These are phyloP conservation scores for Sebastes nivosus DNA, from an alignment of 2,797 vertebrate species.

Conservation along the genomic window DNA sequence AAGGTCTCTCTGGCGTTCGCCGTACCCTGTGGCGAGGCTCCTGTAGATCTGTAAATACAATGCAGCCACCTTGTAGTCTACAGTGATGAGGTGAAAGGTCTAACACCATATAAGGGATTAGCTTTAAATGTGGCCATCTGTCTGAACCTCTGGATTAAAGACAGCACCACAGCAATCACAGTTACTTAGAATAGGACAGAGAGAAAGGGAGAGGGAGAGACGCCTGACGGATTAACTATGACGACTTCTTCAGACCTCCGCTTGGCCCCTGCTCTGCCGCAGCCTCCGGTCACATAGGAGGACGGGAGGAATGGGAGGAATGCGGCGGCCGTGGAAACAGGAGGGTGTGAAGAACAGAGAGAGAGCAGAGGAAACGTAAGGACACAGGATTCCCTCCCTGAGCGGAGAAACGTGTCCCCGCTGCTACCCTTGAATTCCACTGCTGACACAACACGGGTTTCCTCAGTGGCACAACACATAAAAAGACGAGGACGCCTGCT, in stretches of 20 bases:
- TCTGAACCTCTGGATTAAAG: constrained; percentile 61
- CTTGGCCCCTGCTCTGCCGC: constrained; percentile 21
- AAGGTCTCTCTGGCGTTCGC: background rate
- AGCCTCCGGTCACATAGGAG: constrained; percentile 38
- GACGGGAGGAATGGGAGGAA: constrained; percentile 49
- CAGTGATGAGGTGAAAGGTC: constrained; percentile 23
- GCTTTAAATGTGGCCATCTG: constrained; percentile 59
- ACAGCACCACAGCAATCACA: constrained; percentile 27
- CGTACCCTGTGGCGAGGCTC: background rate
- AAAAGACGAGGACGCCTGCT: constrained; percentile 8
- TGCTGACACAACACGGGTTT: constrained; percentile 25
- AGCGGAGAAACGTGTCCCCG: constrained; percentile 14
- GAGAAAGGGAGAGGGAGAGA: constrained; percentile 16
- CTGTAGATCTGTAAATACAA: constrained; percentile 5
- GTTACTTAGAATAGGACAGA: constrained; percentile 48
- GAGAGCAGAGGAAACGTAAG: constrained; percentile 32
- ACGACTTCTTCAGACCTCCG: constrained; percentile 54
- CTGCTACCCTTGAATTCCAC: constrained; percentile 9
- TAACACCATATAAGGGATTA: constrained; percentile 42
- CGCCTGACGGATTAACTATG: constrained; percentile 57
- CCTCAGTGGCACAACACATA: background rate
- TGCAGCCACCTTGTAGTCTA: background rate
- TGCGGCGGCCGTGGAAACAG: constrained; percentile 27
- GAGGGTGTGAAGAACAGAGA: background rate
- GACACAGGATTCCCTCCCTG: constrained; percentile 35